These are phyloP conservation scores for Copsychus sechellarum DNA, from an alignment of 2,113 vertebrate species.

Conservation along the genomic window DNA sequence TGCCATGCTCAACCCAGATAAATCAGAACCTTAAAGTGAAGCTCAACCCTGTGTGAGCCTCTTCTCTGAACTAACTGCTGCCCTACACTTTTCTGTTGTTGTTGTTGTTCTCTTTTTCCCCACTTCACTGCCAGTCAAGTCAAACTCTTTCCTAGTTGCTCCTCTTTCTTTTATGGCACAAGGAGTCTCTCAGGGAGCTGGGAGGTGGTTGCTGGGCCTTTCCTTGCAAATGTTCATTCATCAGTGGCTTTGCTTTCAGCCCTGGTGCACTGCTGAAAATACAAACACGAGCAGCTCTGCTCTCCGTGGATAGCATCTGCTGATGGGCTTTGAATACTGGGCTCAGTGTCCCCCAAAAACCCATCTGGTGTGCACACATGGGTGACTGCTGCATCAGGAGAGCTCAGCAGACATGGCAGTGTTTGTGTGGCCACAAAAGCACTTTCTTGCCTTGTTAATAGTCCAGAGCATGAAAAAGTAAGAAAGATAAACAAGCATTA, in stretches of 20 bases:
- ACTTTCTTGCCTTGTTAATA: not conserved
- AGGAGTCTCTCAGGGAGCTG: not conserved
- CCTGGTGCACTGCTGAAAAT: not conserved
- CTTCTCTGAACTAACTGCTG: not conserved
- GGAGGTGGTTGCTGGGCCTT: not conserved
- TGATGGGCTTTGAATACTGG: not conserved
- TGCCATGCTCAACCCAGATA: conserved; percentile 40
- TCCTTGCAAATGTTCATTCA: not conserved
- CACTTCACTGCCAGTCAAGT: not conserved
- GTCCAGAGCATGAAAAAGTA: not conserved
- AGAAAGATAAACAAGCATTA: not conserved
- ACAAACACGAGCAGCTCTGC: not conserved
- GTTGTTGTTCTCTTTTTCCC: not conserved
- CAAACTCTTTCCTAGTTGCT: not conserved
- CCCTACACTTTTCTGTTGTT: too few relatives aligned
- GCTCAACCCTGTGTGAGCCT: not conserved
- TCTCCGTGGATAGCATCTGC: fast-evolving
- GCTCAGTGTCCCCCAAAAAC: not conserved
- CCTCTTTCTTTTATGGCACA: not conserved
- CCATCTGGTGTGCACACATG: not conserved
- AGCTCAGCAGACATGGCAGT: not conserved
- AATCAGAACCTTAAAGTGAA: conserved; percentile 29
- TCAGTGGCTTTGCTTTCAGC: not conserved
- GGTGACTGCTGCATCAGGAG: not conserved
- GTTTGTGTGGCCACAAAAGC: not conserved